Percentiles rank a stretch among this genome's conserved stretches.
Conservation (phyloP, 2,797 vertebrate genomes). For the Eutrigla gurnardus region DNA sequence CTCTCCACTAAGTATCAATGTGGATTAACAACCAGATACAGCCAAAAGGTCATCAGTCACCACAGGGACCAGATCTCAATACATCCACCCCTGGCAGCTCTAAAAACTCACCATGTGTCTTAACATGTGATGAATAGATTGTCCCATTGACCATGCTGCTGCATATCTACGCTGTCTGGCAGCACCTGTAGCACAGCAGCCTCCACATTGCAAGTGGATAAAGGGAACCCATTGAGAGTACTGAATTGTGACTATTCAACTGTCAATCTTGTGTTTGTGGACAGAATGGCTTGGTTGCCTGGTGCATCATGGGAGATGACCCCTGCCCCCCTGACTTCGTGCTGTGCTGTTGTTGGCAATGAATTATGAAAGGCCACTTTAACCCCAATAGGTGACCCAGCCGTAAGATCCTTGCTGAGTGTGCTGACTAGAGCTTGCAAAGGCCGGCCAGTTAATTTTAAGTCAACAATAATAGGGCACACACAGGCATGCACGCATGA, state of each 20-base stretch:
- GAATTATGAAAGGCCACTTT: slow-evolving; percentile 67
- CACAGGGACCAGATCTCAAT: slow-evolving; percentile 43
- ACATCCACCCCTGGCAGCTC: slow-evolving; percentile 20
- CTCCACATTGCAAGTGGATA: slow-evolving; percentile 25
- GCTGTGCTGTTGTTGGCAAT: slow-evolving; percentile 47
- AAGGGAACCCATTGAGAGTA: slow-evolving; percentile 41
- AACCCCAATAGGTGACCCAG: slow-evolving; percentile 63
- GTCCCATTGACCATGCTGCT: slow-evolving; percentile 18
- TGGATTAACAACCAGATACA: slow-evolving; percentile 54
- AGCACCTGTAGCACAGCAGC: slow-evolving; percentile 36
- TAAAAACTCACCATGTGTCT: slow-evolving; percentile 38
- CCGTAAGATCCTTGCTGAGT: slow-evolving; percentile 30
- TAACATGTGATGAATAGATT: slow-evolving; percentile 41
- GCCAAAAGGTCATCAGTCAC: slow-evolving; percentile 64
- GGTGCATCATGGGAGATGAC: slow-evolving; percentile 58
- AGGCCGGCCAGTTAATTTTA: slow-evolving; percentile 44
- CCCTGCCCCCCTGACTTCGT: slow-evolving; percentile 21
- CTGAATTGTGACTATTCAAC: slow-evolving; percentile 39
- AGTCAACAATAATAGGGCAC: slow-evolving; percentile 33
- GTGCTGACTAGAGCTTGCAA: slow-evolving; percentile 45
- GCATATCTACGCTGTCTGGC: slow-evolving; percentile 23
- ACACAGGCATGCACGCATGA: neutral
- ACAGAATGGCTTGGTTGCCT: slow-evolving; percentile 41
- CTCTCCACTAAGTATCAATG: slow-evolving; percentile 33
- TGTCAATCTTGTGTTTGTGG: slow-evolving; percentile 41